Conservation (phyloP, 2,888 invertebrate species). For the Eurois occulta region DNA sequence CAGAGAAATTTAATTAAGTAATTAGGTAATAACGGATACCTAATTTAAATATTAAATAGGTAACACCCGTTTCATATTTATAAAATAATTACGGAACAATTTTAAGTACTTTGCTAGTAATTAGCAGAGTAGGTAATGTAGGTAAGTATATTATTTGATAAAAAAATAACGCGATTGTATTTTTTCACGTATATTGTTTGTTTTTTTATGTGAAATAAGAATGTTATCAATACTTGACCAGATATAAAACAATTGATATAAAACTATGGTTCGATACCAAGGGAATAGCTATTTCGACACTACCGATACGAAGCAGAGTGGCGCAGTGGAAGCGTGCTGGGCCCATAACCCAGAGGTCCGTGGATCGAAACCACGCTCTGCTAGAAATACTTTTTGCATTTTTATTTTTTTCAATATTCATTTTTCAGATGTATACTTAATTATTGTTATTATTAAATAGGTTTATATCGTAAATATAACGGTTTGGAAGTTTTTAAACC, state of each 20-base stretch:
- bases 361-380: conserved; percentile 97
- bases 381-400: conserved; percentile 84
- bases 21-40: conserved; percentile 15
- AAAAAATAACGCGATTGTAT: neutral
- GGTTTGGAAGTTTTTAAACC: neutral
- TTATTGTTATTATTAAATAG: neutral
- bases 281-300: conserved; percentile 68
- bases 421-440: conserved; percentile 16
- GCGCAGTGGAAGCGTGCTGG: conserved; percentile 96
- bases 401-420: conserved; percentile 10
- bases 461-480: neutral
- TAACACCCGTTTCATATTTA: neutral
- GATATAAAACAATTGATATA: neutral
- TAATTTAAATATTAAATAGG: conserved; percentile 31
- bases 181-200: neutral
- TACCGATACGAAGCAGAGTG: conserved; percentile 88
- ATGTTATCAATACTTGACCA: neutral
- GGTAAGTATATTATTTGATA: neutral
- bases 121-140: neutral
- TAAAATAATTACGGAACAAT: neutral
- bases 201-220: neutral
- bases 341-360: conserved; percentile 97
- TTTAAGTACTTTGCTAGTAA: neutral
- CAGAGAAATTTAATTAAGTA: conserved; percentile 31
- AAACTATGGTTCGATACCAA: neutral